These are phyloP conservation scores for Alosa sapidissima DNA, from an alignment of 2,797 vertebrate genomes.

Conservation along the genomic window DNA sequence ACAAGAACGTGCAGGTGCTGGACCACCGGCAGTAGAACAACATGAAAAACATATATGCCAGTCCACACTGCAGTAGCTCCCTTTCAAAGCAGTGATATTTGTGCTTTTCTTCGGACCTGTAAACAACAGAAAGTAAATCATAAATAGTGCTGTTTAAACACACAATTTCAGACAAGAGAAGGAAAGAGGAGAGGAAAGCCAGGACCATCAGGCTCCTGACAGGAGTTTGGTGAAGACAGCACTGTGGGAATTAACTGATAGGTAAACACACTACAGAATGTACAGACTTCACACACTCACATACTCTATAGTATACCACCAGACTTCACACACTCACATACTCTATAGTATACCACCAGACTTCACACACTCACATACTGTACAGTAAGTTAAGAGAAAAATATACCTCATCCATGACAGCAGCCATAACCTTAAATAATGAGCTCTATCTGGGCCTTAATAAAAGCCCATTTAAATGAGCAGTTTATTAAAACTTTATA, in stretches of 20 bases:
- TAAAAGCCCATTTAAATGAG: background rate
- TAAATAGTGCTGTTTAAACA: no score
- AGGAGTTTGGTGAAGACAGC: background rate
- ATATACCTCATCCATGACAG: background rate
- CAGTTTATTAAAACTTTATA: background rate
- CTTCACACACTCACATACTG: background rate
- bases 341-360: background rate
- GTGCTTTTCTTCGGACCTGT: no score
- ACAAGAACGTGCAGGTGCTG: no score
- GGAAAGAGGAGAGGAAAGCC: background rate
- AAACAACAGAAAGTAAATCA: no score
- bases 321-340: no score
- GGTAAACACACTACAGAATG: background rate
- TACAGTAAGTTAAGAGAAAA: background rate
- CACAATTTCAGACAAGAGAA: background rate
- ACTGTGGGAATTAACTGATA: background rate
- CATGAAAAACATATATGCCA: no score
- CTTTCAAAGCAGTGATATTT: no score
- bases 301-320: no score
- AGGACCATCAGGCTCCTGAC: background rate
- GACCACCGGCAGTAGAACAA: no score
- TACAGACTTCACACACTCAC: no score
- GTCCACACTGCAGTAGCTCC: no score
- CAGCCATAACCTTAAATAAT: no score
- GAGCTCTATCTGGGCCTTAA: background rate